Conservation (phyloP, 2,113 vertebrate genomes). For the Laterallus jamaicensis region DNA sequence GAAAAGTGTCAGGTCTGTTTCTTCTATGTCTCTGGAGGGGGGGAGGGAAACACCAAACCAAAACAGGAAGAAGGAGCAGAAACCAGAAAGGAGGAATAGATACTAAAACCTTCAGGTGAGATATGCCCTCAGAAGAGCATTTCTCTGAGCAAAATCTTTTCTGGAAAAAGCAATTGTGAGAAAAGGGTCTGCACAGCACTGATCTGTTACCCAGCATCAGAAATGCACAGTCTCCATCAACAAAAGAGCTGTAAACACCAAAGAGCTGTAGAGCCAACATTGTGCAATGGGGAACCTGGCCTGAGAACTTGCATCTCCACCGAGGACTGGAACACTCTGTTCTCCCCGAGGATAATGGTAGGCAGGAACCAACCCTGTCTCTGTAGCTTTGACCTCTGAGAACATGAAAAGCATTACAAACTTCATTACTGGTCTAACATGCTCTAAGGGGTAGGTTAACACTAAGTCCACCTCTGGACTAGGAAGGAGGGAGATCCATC, state of each 20-base stretch:
- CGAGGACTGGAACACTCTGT: neutral
- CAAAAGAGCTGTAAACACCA: accelerated
- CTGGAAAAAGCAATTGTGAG: neutral
- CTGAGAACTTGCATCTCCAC: neutral
- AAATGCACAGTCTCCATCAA: neutral
- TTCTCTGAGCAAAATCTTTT: neutral
- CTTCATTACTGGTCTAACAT: neutral
- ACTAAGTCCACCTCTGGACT: neutral
- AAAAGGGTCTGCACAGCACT: neutral
- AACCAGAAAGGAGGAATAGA: neutral
- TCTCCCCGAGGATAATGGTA: accelerated
- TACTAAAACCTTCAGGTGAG: neutral
- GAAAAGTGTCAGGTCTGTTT: neutral
- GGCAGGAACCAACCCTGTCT: neutral
- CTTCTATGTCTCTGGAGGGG: neutral
- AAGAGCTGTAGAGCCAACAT: accelerated
- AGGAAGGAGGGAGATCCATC: neutral
- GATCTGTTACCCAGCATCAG: accelerated
- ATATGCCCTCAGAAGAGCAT: neutral
- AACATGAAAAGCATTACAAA: neutral
- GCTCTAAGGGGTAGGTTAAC: neutral
- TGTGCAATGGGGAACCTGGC: neutral
- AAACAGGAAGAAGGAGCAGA: neutral
- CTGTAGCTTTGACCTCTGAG: neutral
- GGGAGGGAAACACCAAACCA: too few species aligned